Conservation (phyloP, 2,888 invertebrate species). For the Melanostoma scalare region DNA sequence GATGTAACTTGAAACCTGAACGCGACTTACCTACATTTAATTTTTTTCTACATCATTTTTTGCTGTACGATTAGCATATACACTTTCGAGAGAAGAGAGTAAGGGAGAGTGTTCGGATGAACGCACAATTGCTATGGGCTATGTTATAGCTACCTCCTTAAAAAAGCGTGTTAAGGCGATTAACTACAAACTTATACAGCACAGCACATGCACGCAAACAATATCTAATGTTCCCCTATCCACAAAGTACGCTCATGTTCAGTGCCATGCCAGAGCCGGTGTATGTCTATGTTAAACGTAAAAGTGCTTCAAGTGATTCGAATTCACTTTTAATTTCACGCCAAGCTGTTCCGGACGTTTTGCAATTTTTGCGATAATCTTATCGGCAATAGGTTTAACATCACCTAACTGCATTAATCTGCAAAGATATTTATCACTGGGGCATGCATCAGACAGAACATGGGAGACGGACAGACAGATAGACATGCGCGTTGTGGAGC, state of each 20-base stretch:
- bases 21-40: background rate
- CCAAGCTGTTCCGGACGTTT: conserved; percentile 37
- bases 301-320: conserved; percentile 28
- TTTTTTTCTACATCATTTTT: background rate
- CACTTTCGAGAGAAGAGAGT: background rate
- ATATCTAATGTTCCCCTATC: conserved; percentile 4
- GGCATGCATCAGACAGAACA: conserved; percentile 28
- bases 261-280: background rate
- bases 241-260: background rate
- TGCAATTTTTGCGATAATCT: conserved; percentile 14
- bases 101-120: background rate
- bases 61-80: background rate
- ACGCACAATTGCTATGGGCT: conserved; percentile 11
- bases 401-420: conserved; percentile 55
- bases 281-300: background rate
- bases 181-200: conserved; percentile 35
- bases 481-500: conserved; percentile 49
- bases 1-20: conserved; percentile 20
- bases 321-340: conserved; percentile 55
- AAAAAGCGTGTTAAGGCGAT: conserved; percentile 37
- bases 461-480: conserved; percentile 22
- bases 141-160: background rate
- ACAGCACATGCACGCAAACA: conserved; percentile 41
- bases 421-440: conserved; percentile 42
- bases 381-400: conserved; percentile 56